Percentiles rank a stretch among this genome's conserved stretches.
phyloP scores from a whole-genome alignment of 2,888 invertebrate species.

The Leptinotarsa peninsularis region DNA sequence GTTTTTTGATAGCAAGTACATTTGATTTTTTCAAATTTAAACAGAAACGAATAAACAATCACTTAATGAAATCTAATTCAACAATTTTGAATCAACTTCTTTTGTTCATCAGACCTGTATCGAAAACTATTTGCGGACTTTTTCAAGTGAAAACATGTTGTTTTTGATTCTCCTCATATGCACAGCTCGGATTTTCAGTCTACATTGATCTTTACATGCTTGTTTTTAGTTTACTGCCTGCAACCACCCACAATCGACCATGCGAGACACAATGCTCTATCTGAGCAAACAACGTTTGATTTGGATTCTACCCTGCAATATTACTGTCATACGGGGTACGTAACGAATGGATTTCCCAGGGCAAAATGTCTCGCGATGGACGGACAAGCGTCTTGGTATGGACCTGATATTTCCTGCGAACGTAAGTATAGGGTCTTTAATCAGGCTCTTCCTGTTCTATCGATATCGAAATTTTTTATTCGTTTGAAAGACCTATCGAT shows the following conservation, averaged over 20 bases:
- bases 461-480: too few relatives aligned
- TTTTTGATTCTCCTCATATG: background rate
- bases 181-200: background rate
- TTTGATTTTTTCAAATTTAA: too few relatives aligned
- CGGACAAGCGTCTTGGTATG: constrained; percentile 93
- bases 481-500: too few relatives aligned
- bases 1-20: too few relatives aligned
- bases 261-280: constrained; percentile 88
- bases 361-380: constrained; percentile 95
- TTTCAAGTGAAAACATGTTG: too few relatives aligned
- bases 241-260: constrained; percentile 87
- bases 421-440: constrained; percentile 72
- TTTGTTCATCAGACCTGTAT: too few relatives aligned
- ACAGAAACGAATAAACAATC: too few relatives aligned
- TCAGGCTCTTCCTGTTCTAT: too few relatives aligned
- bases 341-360: constrained; percentile 88
- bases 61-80: too few relatives aligned
- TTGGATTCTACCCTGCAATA: constrained; percentile 92
- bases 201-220: constrained; percentile 13
- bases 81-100: too few relatives aligned
- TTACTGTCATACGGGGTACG: constrained; percentile 94
- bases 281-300: constrained; percentile 89
- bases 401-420: constrained; percentile 95
- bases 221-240: constrained; percentile 80
- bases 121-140: too few relatives aligned